Base-by-base conservation (phyloP, 2,113 vertebrate species). In the Cyanistes caeruleus region DNA sequence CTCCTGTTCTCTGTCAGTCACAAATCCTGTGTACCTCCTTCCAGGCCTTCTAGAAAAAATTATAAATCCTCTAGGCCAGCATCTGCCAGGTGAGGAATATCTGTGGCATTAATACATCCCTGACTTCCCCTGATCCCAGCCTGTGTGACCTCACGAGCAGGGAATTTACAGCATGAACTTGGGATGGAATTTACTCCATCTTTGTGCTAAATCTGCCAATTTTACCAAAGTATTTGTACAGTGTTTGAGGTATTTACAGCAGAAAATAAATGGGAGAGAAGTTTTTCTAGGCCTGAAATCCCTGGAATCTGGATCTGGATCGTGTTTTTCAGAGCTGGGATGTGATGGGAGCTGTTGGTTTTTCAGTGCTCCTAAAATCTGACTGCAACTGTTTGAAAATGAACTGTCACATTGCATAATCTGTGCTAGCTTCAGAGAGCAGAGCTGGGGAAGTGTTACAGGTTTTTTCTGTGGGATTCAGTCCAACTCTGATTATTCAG, bases 141-240 rank as follows among this genome's bases (percentile, higher is more conserved):
- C 39, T 33, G 39, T 10, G 44, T 44, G 35, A 4, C 33, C 55
- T 65, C 9, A 4, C 3, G 46, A 7, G 65, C 10, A 17, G 52
- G n/a, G 53, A 31, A 23, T 6, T 1, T 3, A 2, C 24, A 1
- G 30, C 15, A 1, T 2, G 25, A 41, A 0, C 15, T 56, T 19
- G 64, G 63, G 13, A 8, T 48, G 63, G 78, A 48, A 22, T 48
- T 58, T 11, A 6, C 13, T 67, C 77, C 63, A 60, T 24, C 35
- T 13, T 37, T 14, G 5, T 31, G 60, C 41, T 28, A 1, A 48
- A 48, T 25, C n/a, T 53, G 27, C 55, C 41, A 2, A 0, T 19
- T 8, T 25, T 12, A 30, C 9, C 53, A 2, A 20, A 17, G 1
- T 6, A 2, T 67, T 51, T 90, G 15, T 46, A 2, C 67, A 60